These are phyloP conservation scores for Callaeas wilsoni DNA, from an alignment of 2,113 vertebrate genomes.

Conservation along the genomic window DNA sequence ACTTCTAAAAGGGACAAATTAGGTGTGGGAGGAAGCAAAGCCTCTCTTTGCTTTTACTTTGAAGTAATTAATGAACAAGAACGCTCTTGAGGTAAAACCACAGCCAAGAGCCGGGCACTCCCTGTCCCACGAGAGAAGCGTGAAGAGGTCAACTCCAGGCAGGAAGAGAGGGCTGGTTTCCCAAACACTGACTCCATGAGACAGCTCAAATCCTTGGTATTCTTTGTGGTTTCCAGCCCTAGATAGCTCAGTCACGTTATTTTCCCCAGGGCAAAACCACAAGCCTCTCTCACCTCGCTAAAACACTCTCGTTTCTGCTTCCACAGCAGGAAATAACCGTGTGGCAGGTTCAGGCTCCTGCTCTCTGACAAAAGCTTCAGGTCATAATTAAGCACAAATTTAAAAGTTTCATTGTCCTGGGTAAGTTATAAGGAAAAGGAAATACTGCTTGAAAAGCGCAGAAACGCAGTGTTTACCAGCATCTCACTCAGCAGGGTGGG, in stretches of 20 bases:
- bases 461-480: background rate
- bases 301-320: background rate
- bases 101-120: background rate
- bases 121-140: fast-evolving
- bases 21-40: background rate
- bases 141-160: background rate
- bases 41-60: background rate
- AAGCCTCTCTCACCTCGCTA: background rate
- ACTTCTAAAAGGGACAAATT: background rate
- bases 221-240: background rate
- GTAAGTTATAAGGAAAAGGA: background rate
- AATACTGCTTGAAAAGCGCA: background rate
- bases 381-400: background rate
- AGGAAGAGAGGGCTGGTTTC: background rate
- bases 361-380: background rate
- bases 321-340: background rate
- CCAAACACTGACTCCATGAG: background rate
- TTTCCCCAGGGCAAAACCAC: background rate
- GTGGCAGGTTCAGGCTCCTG: background rate
- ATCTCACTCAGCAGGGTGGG: background rate
- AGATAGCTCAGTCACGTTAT: background rate
- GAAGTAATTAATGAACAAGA: background rate
- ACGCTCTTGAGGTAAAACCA: background rate
- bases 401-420: background rate
- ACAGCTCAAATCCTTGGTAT: background rate